A percentile compares a stretch with the other conserved stretches of the same genome.
Evolutionary conservation across 2,113 vertebrate species (phyloP).

Genomic region (Pelvicachromis taeniatus): DNA sequence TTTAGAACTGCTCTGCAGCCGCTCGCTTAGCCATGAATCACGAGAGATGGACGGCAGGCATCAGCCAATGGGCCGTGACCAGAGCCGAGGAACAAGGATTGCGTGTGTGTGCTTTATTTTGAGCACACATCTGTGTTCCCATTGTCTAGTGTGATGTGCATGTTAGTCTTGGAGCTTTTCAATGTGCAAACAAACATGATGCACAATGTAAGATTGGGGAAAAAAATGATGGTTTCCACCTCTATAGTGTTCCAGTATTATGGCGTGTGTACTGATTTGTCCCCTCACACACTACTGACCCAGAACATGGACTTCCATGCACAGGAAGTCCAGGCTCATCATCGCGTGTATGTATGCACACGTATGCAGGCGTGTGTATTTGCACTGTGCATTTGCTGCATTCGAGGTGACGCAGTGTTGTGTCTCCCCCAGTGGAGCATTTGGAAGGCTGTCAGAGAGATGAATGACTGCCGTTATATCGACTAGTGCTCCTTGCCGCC

Average conservation of each 20-base stretch:
- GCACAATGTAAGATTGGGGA: not conserved
- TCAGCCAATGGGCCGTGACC: slow-evolving; percentile 66
- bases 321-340: not conserved
- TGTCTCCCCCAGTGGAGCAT: slow-evolving; percentile 66
- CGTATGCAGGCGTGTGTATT: not conserved
- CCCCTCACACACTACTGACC: slow-evolving; percentile 25
- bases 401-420: slow-evolving; percentile 60
- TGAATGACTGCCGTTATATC: slow-evolving; percentile 75
- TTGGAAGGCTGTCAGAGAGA: slow-evolving; percentile 77
- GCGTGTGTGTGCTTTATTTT: not conserved
- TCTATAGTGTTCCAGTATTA: slow-evolving; percentile 4
- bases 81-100: slow-evolving; percentile 34
- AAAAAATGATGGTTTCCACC: not conserved
- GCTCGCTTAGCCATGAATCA: slow-evolving; percentile 61
- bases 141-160: slow-evolving; percentile 1
- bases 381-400: slow-evolving; percentile 38
- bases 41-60: slow-evolving; percentile 56
- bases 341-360: not conserved
- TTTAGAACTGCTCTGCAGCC: slow-evolving; percentile 64
- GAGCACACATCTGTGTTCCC: slow-evolving; percentile 23
- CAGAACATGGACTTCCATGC: not conserved
- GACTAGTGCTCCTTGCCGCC: slow-evolving; percentile 59
- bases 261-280: slow-evolving; percentile 16
- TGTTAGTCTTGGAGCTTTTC: slow-evolving; percentile 4
- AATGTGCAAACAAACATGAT: not conserved